A percentile compares a stretch with the other conserved stretches of the same genome.
Conservation (phyloP, 35 echinoderm and acorn worm genomes). For the Strongylocentrotus purpuratus region DNA sequence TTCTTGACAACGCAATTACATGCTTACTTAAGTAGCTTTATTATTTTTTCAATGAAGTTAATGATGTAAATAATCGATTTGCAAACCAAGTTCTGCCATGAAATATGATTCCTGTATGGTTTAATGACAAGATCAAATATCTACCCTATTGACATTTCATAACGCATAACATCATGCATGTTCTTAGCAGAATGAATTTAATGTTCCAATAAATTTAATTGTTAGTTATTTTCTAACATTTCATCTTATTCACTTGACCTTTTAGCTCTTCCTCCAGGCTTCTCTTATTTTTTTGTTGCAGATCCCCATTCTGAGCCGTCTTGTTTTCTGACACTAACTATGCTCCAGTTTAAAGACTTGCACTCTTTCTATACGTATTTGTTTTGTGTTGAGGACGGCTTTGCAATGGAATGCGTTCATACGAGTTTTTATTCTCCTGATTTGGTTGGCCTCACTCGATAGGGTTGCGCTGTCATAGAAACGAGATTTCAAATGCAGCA, state of each 20-base stretch:
- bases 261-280: neutral
- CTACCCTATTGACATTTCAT: neutral
- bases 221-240: neutral
- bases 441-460: neutral
- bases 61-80: neutral
- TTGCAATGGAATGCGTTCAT: neutral
- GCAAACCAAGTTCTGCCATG: neutral
- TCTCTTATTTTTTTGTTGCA: neutral
- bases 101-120: neutral
- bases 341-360: neutral
- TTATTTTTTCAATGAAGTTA: too few species aligned
- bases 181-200: neutral
- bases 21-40: too few species aligned
- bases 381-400: too few species aligned
- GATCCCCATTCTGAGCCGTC: neutral
- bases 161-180: neutral
- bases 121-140: neutral
- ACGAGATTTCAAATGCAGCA: too few species aligned
- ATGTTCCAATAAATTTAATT: neutral
- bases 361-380: neutral
- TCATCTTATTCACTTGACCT: neutral
- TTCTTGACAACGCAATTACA: too few species aligned
- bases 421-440: neutral
- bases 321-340: neutral
- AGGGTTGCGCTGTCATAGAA: too few species aligned